phyloP scores from a whole-genome alignment of 2,113 vertebrate genomes.

The Tupaia tana region DNA sequence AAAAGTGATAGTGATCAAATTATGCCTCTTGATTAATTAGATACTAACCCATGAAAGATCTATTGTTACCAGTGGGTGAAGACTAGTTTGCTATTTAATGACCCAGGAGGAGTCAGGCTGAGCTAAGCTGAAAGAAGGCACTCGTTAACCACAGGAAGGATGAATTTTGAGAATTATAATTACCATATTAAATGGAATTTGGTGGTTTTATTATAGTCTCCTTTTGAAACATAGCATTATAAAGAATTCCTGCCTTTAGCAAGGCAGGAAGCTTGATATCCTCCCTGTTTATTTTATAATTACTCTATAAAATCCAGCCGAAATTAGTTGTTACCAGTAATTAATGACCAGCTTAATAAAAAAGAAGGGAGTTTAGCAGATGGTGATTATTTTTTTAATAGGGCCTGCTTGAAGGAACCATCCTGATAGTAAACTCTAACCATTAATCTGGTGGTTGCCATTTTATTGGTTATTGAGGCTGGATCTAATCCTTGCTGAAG shows the following conservation, averaged over 20 bases:
- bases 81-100: slow-evolving; percentile 76
- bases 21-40: slow-evolving; percentile 81
- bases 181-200: slow-evolving; percentile 32
- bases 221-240: slow-evolving; percentile 68
- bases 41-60: slow-evolving; percentile 78
- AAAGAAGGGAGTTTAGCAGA: slow-evolving; percentile 68
- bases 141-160: slow-evolving; percentile 75
- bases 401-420: slow-evolving; percentile 43
- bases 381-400: slow-evolving; percentile 74
- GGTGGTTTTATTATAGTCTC: slow-evolving; percentile 69
- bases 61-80: slow-evolving; percentile 74
- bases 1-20: slow-evolving; percentile 64
- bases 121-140: slow-evolving; percentile 76
- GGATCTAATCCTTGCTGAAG: not conserved
- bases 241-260: slow-evolving; percentile 65
- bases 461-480: not conserved
- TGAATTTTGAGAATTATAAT: slow-evolving; percentile 71
- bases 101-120: slow-evolving; percentile 73
- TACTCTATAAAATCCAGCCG: slow-evolving; percentile 74
- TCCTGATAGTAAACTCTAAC: slow-evolving; percentile 38
- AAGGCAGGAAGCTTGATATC: slow-evolving; percentile 44
- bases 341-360: slow-evolving; percentile 76
- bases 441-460: not conserved
- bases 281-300: slow-evolving; percentile 78
- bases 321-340: slow-evolving; percentile 78